These are phyloP conservation scores for Lithophane ornitopus DNA, from an alignment of 2,888 invertebrate genomes.

Conservation along the genomic window DNA sequence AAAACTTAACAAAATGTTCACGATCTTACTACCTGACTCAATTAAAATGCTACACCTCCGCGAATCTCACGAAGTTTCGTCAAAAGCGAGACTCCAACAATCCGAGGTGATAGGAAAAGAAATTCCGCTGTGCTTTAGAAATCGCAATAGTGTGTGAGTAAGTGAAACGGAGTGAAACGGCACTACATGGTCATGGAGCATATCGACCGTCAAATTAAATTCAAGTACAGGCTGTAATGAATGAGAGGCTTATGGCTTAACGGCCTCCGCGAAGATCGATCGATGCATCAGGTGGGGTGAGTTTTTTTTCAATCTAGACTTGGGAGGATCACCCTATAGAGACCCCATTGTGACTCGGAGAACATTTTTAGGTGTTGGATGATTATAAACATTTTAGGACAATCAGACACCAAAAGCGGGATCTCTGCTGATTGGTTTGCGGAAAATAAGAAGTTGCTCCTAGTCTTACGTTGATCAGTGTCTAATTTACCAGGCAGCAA, in stretches of 20 bases:
- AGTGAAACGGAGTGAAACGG: slow-evolving; percentile 87
- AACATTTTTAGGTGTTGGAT: neutral
- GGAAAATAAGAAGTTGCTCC: neutral
- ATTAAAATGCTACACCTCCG: slow-evolving; percentile 51
- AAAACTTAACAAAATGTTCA: slow-evolving; percentile 32
- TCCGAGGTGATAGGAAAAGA: slow-evolving; percentile 77
- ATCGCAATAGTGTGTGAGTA: slow-evolving; percentile 77
- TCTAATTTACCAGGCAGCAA: neutral
- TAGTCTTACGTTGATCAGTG: neutral
- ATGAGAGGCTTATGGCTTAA: slow-evolving; percentile 59
- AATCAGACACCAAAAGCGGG: neutral
- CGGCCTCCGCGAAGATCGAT: slow-evolving; percentile 37
- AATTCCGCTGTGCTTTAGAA: slow-evolving; percentile 80
- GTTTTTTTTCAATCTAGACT: neutral
- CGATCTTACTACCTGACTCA: slow-evolving; percentile 29
- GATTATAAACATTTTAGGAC: neutral
- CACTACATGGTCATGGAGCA: slow-evolving; percentile 83
- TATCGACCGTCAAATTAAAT: slow-evolving; percentile 87
- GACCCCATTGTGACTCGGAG: neutral
- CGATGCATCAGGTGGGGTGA: slow-evolving; percentile 2
- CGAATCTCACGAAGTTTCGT: slow-evolving; percentile 49
- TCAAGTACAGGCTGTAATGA: slow-evolving; percentile 80
- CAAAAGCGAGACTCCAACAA: slow-evolving; percentile 53
- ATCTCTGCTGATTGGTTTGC: neutral
- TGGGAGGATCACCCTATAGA: neutral